These are phyloP conservation scores for Ashinkailepas kermadecensis DNA, from an alignment of 2,888 invertebrate species.

Conservation along the genomic window DNA sequence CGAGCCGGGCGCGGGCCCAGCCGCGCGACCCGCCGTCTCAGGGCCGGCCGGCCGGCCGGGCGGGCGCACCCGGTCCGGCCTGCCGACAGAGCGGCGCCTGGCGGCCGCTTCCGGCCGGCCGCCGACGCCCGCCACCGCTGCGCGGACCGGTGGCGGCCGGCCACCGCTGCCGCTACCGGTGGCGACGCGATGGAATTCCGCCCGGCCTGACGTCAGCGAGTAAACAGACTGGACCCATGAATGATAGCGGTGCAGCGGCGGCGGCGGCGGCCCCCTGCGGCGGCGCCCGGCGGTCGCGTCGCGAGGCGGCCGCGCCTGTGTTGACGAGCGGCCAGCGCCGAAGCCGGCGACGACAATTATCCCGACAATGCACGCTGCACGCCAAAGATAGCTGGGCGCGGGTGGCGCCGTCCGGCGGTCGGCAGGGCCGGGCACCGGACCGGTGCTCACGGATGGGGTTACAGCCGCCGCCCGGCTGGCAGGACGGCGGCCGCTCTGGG, in stretches of 20 bases:
- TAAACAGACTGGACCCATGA: conserved; percentile 6
- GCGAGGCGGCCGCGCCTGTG: neutral
- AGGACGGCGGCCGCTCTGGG: too few species aligned
- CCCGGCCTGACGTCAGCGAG: conserved; percentile 7
- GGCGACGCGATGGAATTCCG: neutral
- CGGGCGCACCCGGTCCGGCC: neutral
- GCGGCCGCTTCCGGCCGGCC: neutral
- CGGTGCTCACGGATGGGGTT: neutral
- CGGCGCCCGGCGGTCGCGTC: neutral
- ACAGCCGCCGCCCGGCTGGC: too few species aligned
- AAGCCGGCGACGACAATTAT: neutral
- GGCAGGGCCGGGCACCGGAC: neutral
- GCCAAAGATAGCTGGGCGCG: neutral
- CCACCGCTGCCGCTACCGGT: neutral
- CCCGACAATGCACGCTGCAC: neutral
- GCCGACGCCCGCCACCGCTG: neutral
- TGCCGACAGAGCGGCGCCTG: neutral
- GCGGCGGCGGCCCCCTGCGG: neutral
- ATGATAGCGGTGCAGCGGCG: neutral
- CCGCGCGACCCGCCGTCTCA: conserved; percentile 13
- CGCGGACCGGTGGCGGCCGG: neutral
- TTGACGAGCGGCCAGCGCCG: neutral
- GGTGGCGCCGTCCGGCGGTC: neutral
- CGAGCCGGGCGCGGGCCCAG: neutral
- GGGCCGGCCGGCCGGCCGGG: neutral